A percentile compares a stretch with the other conserved stretches of the same genome.
Evolutionary conservation across 2,797 vertebrate genomes (phyloP).

Genomic region (Geotrypetes seraphini): DNA sequence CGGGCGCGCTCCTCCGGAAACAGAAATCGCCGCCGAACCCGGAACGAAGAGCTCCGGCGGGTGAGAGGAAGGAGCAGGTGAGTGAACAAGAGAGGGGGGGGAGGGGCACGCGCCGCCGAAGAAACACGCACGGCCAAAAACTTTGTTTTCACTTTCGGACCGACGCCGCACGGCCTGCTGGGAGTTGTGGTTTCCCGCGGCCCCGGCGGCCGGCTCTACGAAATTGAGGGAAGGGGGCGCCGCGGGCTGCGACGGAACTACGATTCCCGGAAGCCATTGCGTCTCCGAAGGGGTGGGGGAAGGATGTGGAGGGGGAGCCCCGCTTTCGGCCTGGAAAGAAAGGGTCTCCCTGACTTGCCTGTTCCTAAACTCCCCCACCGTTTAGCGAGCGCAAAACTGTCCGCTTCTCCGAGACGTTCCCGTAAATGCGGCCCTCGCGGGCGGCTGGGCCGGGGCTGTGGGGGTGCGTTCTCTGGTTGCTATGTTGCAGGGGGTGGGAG

Average conservation of each 20-base stretch:
- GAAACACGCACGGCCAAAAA: constrained; percentile 26
- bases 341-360: no score
- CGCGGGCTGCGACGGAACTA: no score
- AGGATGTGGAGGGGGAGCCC: no score
- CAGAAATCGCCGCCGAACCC: no score
- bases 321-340: no score
- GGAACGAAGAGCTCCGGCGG: neutral
- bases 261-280: no score
- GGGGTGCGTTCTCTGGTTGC: neutral
- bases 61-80: constrained; percentile 5
- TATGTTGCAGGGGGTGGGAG: neutral
- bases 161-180: constrained; percentile 29
- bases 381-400: no score
- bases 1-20: no score
- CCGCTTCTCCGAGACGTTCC: neutral
- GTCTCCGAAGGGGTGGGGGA: no score
- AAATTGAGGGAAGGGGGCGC: constrained; percentile 5
- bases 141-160: constrained; percentile 55
- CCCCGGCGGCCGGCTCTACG: neutral
- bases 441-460: no score
- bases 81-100: constrained; percentile 42
- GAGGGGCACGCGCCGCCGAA: constrained; percentile 11
- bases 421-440: neutral
- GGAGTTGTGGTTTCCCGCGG: constrained; percentile 53
- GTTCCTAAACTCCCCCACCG: no score